These are phyloP conservation scores for Cryptus armator DNA, from an alignment of 2,888 invertebrate species.

Conservation along the genomic window DNA sequence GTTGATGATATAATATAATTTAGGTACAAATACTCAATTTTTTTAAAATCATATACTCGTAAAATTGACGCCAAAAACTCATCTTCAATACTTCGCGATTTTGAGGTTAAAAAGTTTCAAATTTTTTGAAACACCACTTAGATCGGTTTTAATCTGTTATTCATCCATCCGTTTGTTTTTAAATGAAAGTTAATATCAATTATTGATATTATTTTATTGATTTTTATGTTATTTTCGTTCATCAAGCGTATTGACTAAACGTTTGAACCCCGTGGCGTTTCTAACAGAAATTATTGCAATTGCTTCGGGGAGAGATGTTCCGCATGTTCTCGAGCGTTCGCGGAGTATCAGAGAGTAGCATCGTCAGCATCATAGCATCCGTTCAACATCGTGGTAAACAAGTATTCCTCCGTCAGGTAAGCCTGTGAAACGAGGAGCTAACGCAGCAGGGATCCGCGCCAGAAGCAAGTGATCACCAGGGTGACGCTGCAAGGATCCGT, in stretches of 20 bases:
- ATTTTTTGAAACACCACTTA: not conserved
- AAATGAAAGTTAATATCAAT: not conserved
- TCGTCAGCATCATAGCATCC: constrained; percentile 40
- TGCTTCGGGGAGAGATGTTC: constrained; percentile 11
- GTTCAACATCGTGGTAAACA: constrained; percentile 42
- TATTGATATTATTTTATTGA: not conserved
- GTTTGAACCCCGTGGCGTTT: not conserved
- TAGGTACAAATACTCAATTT: not conserved
- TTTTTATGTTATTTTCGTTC: not conserved
- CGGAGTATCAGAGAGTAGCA: constrained; percentile 21
- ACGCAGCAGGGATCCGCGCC: constrained; percentile 17
- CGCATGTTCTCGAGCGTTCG: not conserved
- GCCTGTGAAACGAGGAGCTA: constrained; percentile 19
- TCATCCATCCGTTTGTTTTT: not conserved
- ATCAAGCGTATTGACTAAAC: not conserved
- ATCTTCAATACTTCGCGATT: not conserved
- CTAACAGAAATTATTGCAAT: not conserved
- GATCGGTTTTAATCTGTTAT: not conserved
- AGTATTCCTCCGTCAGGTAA: constrained; percentile 17
- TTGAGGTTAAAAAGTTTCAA: not conserved
- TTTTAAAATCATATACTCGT: not conserved
- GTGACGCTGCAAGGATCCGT: constrained; percentile 25
- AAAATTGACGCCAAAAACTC: not conserved
- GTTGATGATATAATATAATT: not conserved
- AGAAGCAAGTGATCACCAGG: constrained; percentile 27